phyloP scores from a whole-genome alignment of 2,888 invertebrate genomes.

The Sylvicola cinctus region DNA sequence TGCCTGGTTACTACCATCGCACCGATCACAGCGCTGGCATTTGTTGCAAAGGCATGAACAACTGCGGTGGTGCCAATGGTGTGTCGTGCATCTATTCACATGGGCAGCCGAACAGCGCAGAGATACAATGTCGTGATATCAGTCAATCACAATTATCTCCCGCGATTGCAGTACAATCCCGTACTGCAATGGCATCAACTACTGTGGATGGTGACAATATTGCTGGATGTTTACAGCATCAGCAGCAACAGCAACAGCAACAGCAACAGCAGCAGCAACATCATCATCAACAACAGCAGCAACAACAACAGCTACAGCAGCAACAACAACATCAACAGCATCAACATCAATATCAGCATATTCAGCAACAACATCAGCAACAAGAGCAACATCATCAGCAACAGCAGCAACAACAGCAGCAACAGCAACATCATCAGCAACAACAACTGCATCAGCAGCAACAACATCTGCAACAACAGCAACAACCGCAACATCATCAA shows the following conservation, averaged over 20 bases:
- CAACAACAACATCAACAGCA: background rate
- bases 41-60: slow-evolving; percentile 8
- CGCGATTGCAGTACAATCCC: slow-evolving; percentile 10
- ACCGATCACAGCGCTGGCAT: slow-evolving; percentile 10
- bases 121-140: slow-evolving; percentile 33
- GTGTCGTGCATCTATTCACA: slow-evolving; percentile 8
- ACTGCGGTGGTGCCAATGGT: background rate
- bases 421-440: background rate
- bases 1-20: slow-evolving; percentile 11
- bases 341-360: background rate
- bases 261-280: slow-evolving; percentile 1
- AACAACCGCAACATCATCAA: background rate
- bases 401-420: slow-evolving; percentile 3
- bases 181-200: no score
- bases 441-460: background rate
- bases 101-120: slow-evolving; percentile 11
- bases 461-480: no score
- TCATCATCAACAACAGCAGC: background rate
- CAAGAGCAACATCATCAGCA: slow-evolving; percentile 5
- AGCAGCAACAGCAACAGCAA: background rate
- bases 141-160: slow-evolving; percentile 34
- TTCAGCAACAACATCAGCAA: slow-evolving; percentile 5
- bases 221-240: background rate
- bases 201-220: no score
- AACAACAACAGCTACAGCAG: background rate